phyloP scores from a whole-genome alignment of 2,797 vertebrate species.

The Catostomus latipinnis region DNA sequence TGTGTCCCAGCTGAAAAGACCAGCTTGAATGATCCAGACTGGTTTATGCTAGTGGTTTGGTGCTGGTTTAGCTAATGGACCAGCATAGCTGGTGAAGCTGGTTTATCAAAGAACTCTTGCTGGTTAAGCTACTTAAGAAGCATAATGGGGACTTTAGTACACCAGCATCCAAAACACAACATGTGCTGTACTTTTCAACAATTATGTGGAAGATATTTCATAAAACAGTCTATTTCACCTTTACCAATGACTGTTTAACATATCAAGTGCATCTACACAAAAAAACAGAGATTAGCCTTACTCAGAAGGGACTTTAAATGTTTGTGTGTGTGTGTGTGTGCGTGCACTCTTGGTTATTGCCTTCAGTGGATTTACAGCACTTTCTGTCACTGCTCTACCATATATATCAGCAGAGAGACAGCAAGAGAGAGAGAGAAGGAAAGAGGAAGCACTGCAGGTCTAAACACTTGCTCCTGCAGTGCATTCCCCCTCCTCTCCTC shows the following conservation, averaged over 20 bases:
- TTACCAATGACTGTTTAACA: neutral
- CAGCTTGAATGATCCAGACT: no score
- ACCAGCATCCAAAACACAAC: no score
- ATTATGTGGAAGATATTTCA: neutral
- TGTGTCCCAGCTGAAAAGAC: neutral
- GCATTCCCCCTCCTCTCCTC: constrained; percentile 54
- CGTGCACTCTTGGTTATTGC: constrained; percentile 35
- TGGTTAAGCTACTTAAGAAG: no score
- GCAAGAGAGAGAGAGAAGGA: constrained; percentile 21
- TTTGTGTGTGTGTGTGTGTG: constrained; percentile 4
- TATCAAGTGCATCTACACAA: constrained; percentile 8
- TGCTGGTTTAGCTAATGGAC: no score
- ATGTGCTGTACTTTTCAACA: no score
- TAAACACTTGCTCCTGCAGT: constrained; percentile 62
- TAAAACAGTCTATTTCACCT: neutral
- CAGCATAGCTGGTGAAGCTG: no score
- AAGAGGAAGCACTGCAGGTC: constrained; percentile 57
- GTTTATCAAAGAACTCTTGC: no score
- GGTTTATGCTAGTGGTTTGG: no score
- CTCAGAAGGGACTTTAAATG: constrained; percentile 4
- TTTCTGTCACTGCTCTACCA: constrained; percentile 42
- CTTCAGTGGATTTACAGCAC: constrained; percentile 47
- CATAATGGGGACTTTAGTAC: no score
- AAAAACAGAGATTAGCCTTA: constrained; percentile 1
- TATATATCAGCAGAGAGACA: constrained; percentile 41